Conservation (phyloP, 1,140 invertebrate species). For the Bactericera cockerelli region DNA sequence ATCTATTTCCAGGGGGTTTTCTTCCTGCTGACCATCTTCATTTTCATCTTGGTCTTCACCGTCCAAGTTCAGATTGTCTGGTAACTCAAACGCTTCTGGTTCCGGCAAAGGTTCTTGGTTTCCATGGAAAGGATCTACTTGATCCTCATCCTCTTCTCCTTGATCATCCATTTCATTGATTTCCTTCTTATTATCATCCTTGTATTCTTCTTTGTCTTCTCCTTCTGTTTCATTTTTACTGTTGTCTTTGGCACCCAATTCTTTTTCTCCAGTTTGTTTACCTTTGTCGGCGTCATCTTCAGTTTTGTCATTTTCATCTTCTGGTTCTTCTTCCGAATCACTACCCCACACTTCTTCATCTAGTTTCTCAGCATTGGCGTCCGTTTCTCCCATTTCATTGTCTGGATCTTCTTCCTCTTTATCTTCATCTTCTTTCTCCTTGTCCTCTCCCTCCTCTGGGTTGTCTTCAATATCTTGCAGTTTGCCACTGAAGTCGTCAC, state of each 20-base stretch:
- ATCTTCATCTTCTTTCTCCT: constrained; percentile 45
- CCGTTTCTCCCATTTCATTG: constrained; percentile 90
- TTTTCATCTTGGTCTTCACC: constrained; percentile 39
- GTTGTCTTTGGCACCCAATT: constrained; percentile 39
- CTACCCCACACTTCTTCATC: constrained; percentile 60
- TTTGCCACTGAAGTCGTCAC: constrained; percentile 77
- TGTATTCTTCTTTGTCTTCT: constrained; percentile 33
- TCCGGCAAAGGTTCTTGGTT: constrained; percentile 55
- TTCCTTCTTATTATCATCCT: constrained; percentile 42
- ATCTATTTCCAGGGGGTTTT: constrained; percentile 73
- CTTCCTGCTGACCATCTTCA: constrained; percentile 38
- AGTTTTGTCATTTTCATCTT: constrained; percentile 35
- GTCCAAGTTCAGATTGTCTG: constrained; percentile 71
- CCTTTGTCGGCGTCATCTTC: constrained; percentile 38
- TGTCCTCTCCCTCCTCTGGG: constrained; percentile 42
- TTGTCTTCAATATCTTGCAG: constrained; percentile 62
- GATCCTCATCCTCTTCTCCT: constrained; percentile 59
- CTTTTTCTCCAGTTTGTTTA: constrained; percentile 31
- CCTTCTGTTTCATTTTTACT: constrained; percentile 37
- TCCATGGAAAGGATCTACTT: constrained; percentile 72
- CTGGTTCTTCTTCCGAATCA: constrained; percentile 50
- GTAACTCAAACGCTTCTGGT: constrained; percentile 69
- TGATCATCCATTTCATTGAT: constrained; percentile 65
- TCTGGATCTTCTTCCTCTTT: constrained; percentile 55
- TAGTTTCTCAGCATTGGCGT: constrained; percentile 60